Percentiles rank a stretch among this genome's conserved stretches.
phyloP scores from a whole-genome alignment of 2,888 invertebrate genomes.

The Drosophila helvetica region DNA sequence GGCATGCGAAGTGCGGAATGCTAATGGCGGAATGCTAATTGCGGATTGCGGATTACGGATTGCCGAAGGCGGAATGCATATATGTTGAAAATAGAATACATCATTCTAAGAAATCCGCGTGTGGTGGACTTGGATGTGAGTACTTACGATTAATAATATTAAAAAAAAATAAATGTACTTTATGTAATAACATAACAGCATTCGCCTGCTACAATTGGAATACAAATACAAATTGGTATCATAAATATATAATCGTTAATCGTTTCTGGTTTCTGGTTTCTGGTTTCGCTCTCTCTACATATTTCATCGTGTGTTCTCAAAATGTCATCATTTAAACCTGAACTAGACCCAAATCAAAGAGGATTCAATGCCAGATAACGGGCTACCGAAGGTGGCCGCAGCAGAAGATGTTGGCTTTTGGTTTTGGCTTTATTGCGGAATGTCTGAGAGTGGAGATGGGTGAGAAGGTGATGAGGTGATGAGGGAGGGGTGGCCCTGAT shows the following conservation, averaged over 20 bases:
- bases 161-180: constrained; percentile 74
- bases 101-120: constrained; percentile 61
- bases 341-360: constrained; percentile 29
- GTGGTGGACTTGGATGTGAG: constrained; percentile 44
- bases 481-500: constrained; percentile 61
- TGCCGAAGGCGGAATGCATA: constrained; percentile 21
- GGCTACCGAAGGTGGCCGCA: constrained; percentile 13
- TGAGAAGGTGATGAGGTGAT: constrained; percentile 50
- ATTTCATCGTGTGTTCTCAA: background rate
- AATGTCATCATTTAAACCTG: constrained; percentile 18
- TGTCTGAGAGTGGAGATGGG: constrained; percentile 43
- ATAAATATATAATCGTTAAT: constrained; percentile 49
- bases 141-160: constrained; percentile 69
- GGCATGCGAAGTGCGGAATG: constrained; percentile 25
- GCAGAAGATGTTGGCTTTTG: constrained; percentile 48
- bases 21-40: too few species aligned
- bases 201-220: constrained; percentile 62
- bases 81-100: constrained; percentile 73
- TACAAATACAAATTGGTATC: constrained; percentile 61
- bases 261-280: constrained; percentile 33
- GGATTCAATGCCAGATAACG: constrained; percentile 21
- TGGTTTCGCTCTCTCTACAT: constrained; percentile 16
- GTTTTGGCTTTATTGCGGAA: constrained; percentile 69
- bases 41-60: too few species aligned
- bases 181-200: constrained; percentile 65